Evolutionary conservation across 2,888 invertebrate genomes (phyloP).

Genomic region (Corythucha ciliata): DNA sequence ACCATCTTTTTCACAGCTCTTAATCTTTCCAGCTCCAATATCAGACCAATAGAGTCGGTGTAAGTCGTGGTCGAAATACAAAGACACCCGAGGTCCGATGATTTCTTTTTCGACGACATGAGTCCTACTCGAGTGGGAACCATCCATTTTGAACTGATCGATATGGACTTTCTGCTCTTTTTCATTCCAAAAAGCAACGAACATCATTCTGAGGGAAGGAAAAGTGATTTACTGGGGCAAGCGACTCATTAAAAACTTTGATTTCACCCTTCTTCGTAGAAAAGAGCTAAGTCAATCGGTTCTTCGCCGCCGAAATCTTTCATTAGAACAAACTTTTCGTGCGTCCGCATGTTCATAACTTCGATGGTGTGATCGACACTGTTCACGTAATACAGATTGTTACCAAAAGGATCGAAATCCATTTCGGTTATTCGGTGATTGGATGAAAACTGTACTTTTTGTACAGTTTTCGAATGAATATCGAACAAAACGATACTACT

Average conservation of each 20-base stretch:
- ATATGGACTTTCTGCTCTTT: slow-evolving; percentile 43
- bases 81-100: slow-evolving; percentile 47
- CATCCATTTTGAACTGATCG: slow-evolving; percentile 59
- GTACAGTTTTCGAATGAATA: too few species aligned
- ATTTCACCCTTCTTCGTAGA: slow-evolving; percentile 55
- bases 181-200: slow-evolving; percentile 47
- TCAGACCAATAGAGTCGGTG: slow-evolving; percentile 59
- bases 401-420: slow-evolving; percentile 59
- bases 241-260: slow-evolving; percentile 7
- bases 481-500: too few species aligned
- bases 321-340: slow-evolving; percentile 51
- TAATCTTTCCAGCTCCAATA: slow-evolving; percentile 54
- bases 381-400: slow-evolving; percentile 66
- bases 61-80: slow-evolving; percentile 49
- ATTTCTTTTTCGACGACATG: slow-evolving; percentile 43
- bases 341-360: slow-evolving; percentile 52
- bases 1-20: slow-evolving; percentile 55
- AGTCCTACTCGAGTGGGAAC: slow-evolving; percentile 43
- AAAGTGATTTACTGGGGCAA: slow-evolving; percentile 14
- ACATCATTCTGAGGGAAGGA: slow-evolving; percentile 49
- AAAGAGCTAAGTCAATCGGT: slow-evolving; percentile 59
- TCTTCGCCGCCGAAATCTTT: slow-evolving; percentile 50
- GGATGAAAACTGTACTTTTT: too few species aligned
- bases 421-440: slow-evolving; percentile 46
- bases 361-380: slow-evolving; percentile 54